These are phyloP conservation scores for Erebia epiphron DNA, from an alignment of 2,888 invertebrate species.

Conservation along the genomic window DNA sequence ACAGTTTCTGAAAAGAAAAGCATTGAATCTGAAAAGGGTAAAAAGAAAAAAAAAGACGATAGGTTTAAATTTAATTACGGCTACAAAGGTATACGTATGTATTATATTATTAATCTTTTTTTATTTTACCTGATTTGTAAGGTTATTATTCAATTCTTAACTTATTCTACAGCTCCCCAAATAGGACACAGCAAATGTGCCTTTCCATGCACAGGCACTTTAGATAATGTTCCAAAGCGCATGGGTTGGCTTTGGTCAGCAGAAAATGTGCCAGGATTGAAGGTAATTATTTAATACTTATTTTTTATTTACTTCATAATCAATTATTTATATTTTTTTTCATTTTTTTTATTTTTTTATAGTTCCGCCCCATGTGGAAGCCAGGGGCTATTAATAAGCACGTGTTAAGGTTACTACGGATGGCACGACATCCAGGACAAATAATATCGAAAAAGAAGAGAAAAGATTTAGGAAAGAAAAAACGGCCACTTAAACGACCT, in stretches of 20 bases:
- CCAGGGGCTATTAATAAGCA: constrained; percentile 75
- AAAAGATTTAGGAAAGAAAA: constrained; percentile 54
- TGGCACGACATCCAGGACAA: constrained; percentile 66
- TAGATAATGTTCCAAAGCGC: constrained; percentile 63
- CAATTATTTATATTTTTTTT: constrained; percentile 31
- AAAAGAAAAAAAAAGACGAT: constrained; percentile 60
- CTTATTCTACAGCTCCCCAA: constrained; percentile 63
- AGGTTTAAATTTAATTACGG: constrained; percentile 76
- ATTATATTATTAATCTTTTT: constrained; percentile 43
- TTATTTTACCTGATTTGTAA: constrained; percentile 20
- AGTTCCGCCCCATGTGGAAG: constrained; percentile 74
- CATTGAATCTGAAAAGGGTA: constrained; percentile 61
- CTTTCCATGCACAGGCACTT: constrained; percentile 61
- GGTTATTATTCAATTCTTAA: not conserved
- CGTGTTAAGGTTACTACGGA: constrained; percentile 64
- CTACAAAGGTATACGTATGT: constrained; percentile 79
- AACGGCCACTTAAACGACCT: constrained; percentile 66
- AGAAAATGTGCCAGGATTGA: constrained; percentile 67
- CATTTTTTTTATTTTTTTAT: constrained; percentile 48
- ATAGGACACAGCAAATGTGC: constrained; percentile 72
- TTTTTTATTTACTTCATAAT: not conserved
- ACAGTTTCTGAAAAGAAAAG: constrained; percentile 48
- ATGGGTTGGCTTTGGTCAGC: constrained; percentile 81
- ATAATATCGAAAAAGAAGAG: constrained; percentile 63
- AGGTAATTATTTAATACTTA: constrained; percentile 51